Evolutionary conservation across 2,113 vertebrate genomes (phyloP), one percentile per base, ranked within the genome.

Genomic region (Triplophysa dalaica): DNA sequence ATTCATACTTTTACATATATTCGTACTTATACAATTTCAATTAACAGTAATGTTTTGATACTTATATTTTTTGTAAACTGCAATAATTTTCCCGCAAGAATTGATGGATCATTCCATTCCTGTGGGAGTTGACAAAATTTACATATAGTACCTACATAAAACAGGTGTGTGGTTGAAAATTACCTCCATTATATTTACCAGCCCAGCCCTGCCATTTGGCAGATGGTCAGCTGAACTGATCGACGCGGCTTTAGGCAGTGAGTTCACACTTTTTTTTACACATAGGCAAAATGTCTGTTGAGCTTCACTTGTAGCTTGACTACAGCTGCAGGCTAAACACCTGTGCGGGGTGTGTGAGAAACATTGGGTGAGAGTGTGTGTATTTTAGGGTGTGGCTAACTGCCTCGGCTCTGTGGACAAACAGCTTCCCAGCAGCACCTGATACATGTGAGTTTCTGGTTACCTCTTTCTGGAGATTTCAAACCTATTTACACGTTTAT

Each of bases 321-420:
- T 80, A 76, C 77, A 58, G 70, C 85, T 83, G 77, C 75, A 82
- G 82, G 85, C 85, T 82, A 84, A 86, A 86, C 85, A 86, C 85
- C 85, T 86, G 85, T 84, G 82, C 24, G 12, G 19, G 13, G 26
- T 75, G 70, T 81, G 58, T 70, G 66, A 65, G 73, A 75, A 63
- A 75, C 56, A 48, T 21, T 19, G 60, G 9, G 33, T 75, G 56
- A 24, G 65, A 11, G 10, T 45, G 43, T 60, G 26, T 29, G 70
- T 12, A 45, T 58, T 60, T 70, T 33, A 33, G 67, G 77, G 66
- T 62, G 81, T 52, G 73, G 60, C 38, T 29, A 67, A 81, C 68
- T 61, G 54, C 75, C 61, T 65, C 16, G 12, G 24, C 45, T 76
- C 75, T 77, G 75, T 77, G 75, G 62, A 77, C 62, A 77, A 77